Evolutionary conservation across 2,113 vertebrate genomes (phyloP).

Genomic region (Mesocricetus auratus): DNA sequence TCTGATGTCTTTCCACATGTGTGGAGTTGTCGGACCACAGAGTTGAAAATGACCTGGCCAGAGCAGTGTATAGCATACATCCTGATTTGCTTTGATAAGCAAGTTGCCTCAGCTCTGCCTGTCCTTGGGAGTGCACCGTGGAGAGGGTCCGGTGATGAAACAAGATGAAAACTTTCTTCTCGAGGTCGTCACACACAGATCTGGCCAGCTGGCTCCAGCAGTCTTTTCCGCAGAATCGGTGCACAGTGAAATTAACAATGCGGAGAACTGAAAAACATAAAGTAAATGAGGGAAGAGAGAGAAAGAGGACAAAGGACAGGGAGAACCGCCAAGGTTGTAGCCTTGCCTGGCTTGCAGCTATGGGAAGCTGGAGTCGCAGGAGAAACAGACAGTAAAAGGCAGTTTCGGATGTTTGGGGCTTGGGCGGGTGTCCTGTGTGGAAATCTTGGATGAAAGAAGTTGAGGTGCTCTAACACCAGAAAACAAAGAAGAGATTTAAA

Average conservation of each 20-base stretch:
- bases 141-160: not conserved
- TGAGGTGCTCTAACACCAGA: not conserved
- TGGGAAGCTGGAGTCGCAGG: not conserved
- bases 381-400: not conserved
- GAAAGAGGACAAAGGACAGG: not conserved
- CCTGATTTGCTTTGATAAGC: not conserved
- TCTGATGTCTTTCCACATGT: not conserved
- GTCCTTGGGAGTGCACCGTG: not conserved
- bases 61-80: not conserved
- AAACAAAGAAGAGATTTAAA: not conserved
- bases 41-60: not conserved
- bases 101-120: not conserved
- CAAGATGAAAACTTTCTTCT: not conserved
- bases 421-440: not conserved
- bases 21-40: not conserved
- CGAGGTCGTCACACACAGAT: not conserved
- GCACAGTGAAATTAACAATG: not conserved
- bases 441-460: not conserved
- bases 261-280: not conserved
- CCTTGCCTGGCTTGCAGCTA: not conserved
- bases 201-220: not conserved
- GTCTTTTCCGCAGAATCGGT: fast-evolving
- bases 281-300: not conserved
- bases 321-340: not conserved
- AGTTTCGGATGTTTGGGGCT: not conserved